Percentiles rank a stretch among this genome's conserved stretches.
phyloP scores from a whole-genome alignment of 2,888 invertebrate species.

The Hypsopygia costalis region DNA sequence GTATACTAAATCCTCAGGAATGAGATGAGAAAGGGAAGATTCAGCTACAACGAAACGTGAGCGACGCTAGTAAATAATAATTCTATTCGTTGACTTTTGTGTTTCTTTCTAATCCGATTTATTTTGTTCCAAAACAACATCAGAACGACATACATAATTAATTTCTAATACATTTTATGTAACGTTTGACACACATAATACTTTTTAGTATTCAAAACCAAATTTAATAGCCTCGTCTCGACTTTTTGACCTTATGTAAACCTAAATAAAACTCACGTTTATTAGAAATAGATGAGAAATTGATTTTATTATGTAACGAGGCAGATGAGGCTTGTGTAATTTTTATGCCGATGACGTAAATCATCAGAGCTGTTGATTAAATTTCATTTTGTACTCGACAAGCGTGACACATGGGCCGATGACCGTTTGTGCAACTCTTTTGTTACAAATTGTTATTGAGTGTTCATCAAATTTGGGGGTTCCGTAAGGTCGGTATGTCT shows the following conservation, averaged over 20 bases:
- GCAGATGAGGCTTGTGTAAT: neutral
- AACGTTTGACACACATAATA: too few relatives aligned
- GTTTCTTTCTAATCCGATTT: too few relatives aligned
- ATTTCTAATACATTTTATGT: too few relatives aligned
- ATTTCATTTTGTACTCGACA: slow-evolving; percentile 62
- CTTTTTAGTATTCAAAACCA: neutral
- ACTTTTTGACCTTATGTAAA: neutral
- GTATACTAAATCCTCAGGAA: too few relatives aligned
- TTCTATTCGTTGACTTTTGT: neutral
- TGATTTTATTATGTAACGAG: neutral
- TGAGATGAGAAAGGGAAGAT: too few relatives aligned
- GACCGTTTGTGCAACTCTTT: slow-evolving; percentile 56
- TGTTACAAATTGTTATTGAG: neutral
- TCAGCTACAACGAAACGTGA: too few relatives aligned
- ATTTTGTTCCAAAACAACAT: too few relatives aligned
- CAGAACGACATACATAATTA: too few relatives aligned
- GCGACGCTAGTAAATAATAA: too few relatives aligned
- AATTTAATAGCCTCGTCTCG: neutral
- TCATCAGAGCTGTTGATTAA: slow-evolving; percentile 49
- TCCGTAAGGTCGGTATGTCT: too few relatives aligned
- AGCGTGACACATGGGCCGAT: slow-evolving; percentile 31
- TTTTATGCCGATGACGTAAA: slow-evolving; percentile 31
- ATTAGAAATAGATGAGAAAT: neutral
- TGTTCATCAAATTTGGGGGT: too few relatives aligned
- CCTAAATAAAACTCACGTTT: neutral